Evolutionary conservation across 1,140 invertebrate species (phyloP).

Genomic region (Drosophila melanogaster): Release_6_plus_ISO1_MT NT_037436.4:9178001-9178500

Average conservation of each 20-base stretch:
- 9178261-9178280: constrained; percentile 28
- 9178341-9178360: constrained; percentile 19
- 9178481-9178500: constrained; percentile 63
- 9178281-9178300: constrained; percentile 45
- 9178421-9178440: constrained; percentile 27
- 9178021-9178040: constrained; percentile 4
- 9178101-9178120: constrained; percentile 51
- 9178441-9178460: constrained; percentile 31
- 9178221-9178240: constrained; percentile 56
- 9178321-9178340: constrained; percentile 48
- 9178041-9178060: not conserved
- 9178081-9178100: constrained; percentile 73
- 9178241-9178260: constrained; percentile 43
- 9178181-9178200: constrained; percentile 42
- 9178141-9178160: constrained; percentile 38
- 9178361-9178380: constrained; percentile 37
- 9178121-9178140: constrained; percentile 29
- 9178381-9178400: constrained; percentile 10
- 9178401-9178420: constrained; percentile 25
- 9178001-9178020: constrained; percentile 38
- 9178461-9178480: constrained; percentile 67
- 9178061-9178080: constrained; percentile 39
- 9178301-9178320: constrained; percentile 63
- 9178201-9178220: constrained; percentile 57
- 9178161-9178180: constrained; percentile 8